These are phyloP conservation scores for Orussus abietinus DNA, from an alignment of 1,140 invertebrate genomes.

Conservation along the genomic window DNA sequence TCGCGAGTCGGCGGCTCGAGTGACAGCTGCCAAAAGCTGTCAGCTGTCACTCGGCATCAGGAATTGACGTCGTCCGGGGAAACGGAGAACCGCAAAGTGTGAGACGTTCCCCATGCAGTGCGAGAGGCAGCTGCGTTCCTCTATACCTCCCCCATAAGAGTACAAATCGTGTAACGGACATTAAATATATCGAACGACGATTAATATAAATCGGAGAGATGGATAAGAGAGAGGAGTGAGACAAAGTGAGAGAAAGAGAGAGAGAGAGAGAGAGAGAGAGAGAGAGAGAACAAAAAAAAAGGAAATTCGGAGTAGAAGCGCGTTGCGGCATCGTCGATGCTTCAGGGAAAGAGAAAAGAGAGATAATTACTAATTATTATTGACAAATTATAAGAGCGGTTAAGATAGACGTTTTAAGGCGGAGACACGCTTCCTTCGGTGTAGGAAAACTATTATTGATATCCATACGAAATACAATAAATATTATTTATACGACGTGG, in stretches of 20 bases:
- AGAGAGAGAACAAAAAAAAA: conserved; percentile 3
- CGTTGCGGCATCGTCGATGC: too few species aligned
- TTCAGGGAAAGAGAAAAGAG: conserved; percentile 1
- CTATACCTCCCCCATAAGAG: conserved; percentile 51
- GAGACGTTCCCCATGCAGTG: conserved; percentile 22
- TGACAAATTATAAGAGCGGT: too few species aligned
- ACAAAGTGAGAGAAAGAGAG: conserved; percentile 15
- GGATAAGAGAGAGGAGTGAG: conserved; percentile 15
- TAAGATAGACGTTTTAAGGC: too few species aligned
- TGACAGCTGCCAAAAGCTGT: too few species aligned
- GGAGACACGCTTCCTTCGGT: too few species aligned
- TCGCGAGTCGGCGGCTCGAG: too few species aligned
- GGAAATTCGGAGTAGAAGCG: too few species aligned
- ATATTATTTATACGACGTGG: background rate
- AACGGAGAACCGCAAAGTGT: conserved; percentile 6
- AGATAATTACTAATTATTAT: conserved; percentile 14
- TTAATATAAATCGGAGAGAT: conserved; percentile 37
- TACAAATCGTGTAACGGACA: conserved; percentile 52
- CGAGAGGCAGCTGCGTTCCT: conserved; percentile 39
- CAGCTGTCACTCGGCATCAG: too few species aligned
- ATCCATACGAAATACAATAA: conserved; percentile 13
- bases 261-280: conserved; percentile 17
- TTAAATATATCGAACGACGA: conserved; percentile 46
- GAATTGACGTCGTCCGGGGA: too few species aligned
- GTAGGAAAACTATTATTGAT: conserved; percentile 45